phyloP scores from a whole-genome alignment of 2,797 vertebrate species.

The Streptopelia turtur region DNA sequence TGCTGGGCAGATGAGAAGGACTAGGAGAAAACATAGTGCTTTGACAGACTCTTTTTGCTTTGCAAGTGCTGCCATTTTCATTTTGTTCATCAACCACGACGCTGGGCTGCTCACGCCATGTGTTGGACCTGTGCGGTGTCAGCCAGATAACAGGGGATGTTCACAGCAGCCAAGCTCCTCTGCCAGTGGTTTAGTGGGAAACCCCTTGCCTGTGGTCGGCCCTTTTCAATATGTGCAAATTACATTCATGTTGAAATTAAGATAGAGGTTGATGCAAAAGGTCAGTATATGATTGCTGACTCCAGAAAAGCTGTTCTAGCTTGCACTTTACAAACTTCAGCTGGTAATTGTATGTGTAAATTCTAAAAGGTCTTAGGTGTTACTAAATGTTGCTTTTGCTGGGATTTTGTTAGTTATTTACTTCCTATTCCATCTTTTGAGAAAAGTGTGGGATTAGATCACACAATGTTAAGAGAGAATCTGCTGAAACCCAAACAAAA shows the following conservation, averaged over 20 bases:
- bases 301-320: neutral
- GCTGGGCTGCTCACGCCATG: neutral
- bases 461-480: neutral
- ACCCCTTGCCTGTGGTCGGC: neutral
- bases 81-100: neutral
- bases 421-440: neutral
- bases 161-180: neutral
- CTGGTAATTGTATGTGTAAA: neutral
- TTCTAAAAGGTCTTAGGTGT: neutral
- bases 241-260: neutral
- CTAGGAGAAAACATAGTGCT: neutral
- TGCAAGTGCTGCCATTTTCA: neutral
- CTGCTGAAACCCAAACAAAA: neutral
- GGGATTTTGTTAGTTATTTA: neutral
- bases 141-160: neutral
- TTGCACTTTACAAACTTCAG: neutral
- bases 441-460: neutral
- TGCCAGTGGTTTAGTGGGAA: fast-evolving
- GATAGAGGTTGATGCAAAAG: neutral
- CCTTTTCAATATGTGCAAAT: neutral
- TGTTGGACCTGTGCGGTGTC: neutral
- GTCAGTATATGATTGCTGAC: neutral
- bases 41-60: neutral
- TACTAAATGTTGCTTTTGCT: neutral
- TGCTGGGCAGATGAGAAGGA: neutral